Evolutionary conservation across 2,888 invertebrate genomes (phyloP), one percentile per base, ranked within the genome.

Genomic region (Atethmia centrago): DNA sequence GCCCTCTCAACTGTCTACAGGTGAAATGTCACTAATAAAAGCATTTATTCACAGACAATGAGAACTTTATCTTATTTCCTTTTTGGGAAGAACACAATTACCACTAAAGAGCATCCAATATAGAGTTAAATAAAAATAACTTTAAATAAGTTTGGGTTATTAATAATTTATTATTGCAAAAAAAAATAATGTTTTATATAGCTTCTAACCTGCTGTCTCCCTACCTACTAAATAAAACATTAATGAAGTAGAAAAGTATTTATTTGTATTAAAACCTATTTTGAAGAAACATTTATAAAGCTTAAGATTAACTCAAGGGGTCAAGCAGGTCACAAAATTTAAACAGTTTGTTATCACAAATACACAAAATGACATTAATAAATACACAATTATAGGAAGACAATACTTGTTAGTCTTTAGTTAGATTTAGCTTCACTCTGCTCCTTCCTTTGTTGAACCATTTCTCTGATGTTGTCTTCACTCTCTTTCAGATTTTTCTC

Each of bases 401-500:
- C 2, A 0, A 66, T 36, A 64, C 45, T 47, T 62, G 40, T 88
- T 81, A 88, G 45, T 42, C 45, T n/a, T 88, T 85, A 89, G 71
- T 88, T 88, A 25, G 90, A 69, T 87, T 93, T 92, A 49, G 74
- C 51, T 64, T 94, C 93, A 86, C 89, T 90, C 80, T 93, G 94
- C 76, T 96, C 96, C 91, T 97, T 97, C 79, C 97, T 96, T 84
- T 97, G 97, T 87, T 97, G 97, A 0, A 98, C 97, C 97, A 99
- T 97, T 96, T 99, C 98, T 86, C 99, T 96, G 63, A 99, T 96
- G 91, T 98, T 98, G 92, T 98, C 97, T 94, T 98, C 98, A 89
- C 98, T 98, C 90, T 99, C 98, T 91, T 98, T 98, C 80, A 99
- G 95, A 92, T 97, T 98, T 87, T 97, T 97, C 90, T 98, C 98